A percentile compares a stretch with the other conserved stretches of the same genome.
These are phyloP conservation scores for Apamea monoglypha DNA, from an alignment of 2,888 invertebrate species.

Conservation along the genomic window DNA sequence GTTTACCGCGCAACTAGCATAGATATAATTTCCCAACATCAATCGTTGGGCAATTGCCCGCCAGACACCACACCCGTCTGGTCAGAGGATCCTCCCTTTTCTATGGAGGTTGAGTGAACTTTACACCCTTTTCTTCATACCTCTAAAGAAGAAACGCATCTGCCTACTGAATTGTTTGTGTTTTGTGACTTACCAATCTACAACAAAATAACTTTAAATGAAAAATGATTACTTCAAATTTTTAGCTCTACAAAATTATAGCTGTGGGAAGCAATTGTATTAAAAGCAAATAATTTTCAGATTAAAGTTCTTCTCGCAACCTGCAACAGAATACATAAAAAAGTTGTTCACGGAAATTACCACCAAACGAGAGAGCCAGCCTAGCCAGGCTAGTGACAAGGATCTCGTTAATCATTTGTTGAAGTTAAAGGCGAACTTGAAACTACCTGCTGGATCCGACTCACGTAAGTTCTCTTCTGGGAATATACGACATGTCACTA, in stretches of 20 bases:
- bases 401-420: slow-evolving; percentile 82
- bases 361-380: slow-evolving; percentile 73
- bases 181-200: neutral
- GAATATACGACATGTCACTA: neutral
- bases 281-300: slow-evolving; percentile 67
- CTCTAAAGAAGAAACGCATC: too few relatives aligned
- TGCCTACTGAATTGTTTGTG: neutral
- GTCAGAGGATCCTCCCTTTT: too few relatives aligned
- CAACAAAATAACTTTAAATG: neutral
- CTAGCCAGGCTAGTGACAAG: slow-evolving; percentile 68
- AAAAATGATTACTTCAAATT: too few relatives aligned
- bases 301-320: slow-evolving; percentile 78
- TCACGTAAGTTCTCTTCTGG: slow-evolving; percentile 68
- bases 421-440: slow-evolving; percentile 79
- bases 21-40: too few relatives aligned
- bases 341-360: slow-evolving; percentile 79
- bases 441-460: slow-evolving; percentile 75
- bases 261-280: neutral
- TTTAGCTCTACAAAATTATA: neutral
- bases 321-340: slow-evolving; percentile 79
- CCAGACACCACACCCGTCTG: too few relatives aligned
- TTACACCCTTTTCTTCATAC: too few relatives aligned
- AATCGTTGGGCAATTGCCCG: too few relatives aligned
- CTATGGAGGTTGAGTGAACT: too few relatives aligned
- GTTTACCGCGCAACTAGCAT: too few relatives aligned